These are phyloP conservation scores for Herminia tarsipennalis DNA, from an alignment of 2,888 invertebrate genomes.

Conservation along the genomic window DNA sequence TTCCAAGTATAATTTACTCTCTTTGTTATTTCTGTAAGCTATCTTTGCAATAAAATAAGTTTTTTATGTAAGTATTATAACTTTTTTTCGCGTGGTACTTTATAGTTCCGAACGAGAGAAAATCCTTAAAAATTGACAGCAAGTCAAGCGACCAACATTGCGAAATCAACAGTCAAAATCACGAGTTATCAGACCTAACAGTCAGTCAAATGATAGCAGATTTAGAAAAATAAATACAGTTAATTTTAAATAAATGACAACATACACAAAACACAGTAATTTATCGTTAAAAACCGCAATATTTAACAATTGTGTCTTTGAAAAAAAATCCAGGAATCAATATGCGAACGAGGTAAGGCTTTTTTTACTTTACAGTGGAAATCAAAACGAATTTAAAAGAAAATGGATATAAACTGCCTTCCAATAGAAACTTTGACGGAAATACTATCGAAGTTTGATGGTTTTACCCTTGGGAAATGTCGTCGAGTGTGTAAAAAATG, in stretches of 20 bases:
- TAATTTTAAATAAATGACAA: conserved; percentile 1
- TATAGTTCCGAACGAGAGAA: conserved; percentile 22
- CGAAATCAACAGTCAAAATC: conserved; percentile 60
- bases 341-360: not conserved
- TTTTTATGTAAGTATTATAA: too few relatives aligned
- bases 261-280: not conserved
- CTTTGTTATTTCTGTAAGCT: too few relatives aligned
- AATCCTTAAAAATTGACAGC: not conserved
- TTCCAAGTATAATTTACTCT: too few relatives aligned
- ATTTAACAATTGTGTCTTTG: not conserved
- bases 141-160: conserved; percentile 36
- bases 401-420: conserved; percentile 52
- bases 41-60: too few relatives aligned
- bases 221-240: conserved; percentile 53
- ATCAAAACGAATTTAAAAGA: conserved; percentile 2
- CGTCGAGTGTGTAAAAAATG: conserved; percentile 67
- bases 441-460: conserved; percentile 63
- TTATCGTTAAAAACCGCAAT: not conserved
- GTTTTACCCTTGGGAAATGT: conserved; percentile 61
- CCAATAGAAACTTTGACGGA: conserved; percentile 70
- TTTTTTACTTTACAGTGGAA: not conserved
- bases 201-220: conserved; percentile 28
- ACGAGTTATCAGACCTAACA: conserved; percentile 63
- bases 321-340: not conserved
- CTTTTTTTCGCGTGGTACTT: conserved; percentile 5